phyloP scores from a whole-genome alignment of 2,797 vertebrate species.

The Sebastiscus tertius region DNA sequence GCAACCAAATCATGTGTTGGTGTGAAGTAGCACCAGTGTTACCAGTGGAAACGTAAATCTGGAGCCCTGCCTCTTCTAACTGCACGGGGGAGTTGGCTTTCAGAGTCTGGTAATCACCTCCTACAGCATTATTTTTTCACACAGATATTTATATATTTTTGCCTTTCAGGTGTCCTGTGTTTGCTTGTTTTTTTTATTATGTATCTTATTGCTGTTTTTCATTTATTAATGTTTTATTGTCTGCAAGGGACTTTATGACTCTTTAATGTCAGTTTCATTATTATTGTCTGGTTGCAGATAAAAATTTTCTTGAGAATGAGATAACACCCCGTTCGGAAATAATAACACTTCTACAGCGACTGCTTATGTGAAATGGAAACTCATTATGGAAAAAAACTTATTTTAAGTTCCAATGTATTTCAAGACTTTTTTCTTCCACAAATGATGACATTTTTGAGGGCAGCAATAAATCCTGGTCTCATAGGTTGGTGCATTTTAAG shows the following conservation, averaged over 20 bases:
- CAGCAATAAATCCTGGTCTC: background rate
- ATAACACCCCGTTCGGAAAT: background rate
- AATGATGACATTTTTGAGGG: background rate
- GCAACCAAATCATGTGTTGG: background rate
- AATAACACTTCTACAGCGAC: background rate
- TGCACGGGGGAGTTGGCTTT: background rate
- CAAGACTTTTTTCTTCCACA: background rate
- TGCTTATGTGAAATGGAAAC: slow-evolving; percentile 1
- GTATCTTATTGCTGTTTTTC: background rate
- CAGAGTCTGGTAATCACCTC: background rate
- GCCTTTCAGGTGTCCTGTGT: background rate
- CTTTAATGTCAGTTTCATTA: slow-evolving; percentile 25
- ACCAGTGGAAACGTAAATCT: background rate
- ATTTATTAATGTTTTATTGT: slow-evolving; percentile 6
- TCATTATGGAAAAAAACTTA: slow-evolving; percentile 7
- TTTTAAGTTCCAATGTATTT: background rate
- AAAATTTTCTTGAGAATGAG: background rate
- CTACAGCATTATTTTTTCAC: background rate
- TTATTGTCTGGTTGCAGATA: slow-evolving; percentile 23
- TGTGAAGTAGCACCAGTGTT: too few species aligned
- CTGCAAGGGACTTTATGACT: slow-evolving; percentile 1
- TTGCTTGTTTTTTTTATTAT: background rate
- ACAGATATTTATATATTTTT: background rate
- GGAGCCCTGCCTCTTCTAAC: background rate
- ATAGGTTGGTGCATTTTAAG: slow-evolving; percentile 15